A percentile compares a stretch with the other conserved stretches of the same genome.
These are phyloP conservation scores for Macropodus opercularis DNA, from an alignment of 2,797 vertebrate genomes.

Conservation along the genomic window DNA sequence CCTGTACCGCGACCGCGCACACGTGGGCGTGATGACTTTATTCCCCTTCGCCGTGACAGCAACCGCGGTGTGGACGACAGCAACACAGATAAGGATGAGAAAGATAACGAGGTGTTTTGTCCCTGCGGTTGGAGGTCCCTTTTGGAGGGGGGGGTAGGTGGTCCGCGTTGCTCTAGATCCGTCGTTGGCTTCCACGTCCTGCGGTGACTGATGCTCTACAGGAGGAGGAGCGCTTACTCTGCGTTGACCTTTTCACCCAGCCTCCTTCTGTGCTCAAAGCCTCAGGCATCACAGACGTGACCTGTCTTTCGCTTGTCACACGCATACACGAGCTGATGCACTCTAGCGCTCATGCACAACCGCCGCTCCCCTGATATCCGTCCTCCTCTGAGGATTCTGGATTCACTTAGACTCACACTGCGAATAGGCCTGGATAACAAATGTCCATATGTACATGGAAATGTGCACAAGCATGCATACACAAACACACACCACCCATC, in stretches of 20 bases:
- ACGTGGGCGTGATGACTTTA: conserved; percentile 59
- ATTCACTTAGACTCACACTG: conserved; percentile 30
- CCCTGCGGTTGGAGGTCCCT: conserved; percentile 43
- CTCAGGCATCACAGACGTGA: conserved; percentile 40
- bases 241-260: conserved; percentile 49
- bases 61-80: conserved; percentile 38
- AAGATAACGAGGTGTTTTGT: conserved; percentile 57
- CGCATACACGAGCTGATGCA: background rate
- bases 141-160: background rate
- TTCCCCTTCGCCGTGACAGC: conserved; percentile 30
- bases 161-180: conserved; percentile 19
- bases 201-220: conserved; percentile 41
- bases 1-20: background rate
- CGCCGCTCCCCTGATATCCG: background rate
- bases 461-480: background rate
- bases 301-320: conserved; percentile 23
- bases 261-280: conserved; percentile 36
- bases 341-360: background rate
- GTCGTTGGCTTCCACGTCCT: conserved; percentile 32
- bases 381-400: background rate
- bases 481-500: conserved; percentile 13
- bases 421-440: conserved; percentile 31
- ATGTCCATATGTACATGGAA: background rate
- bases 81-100: conserved; percentile 41
- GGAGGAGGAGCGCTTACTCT: conserved; percentile 22